Conservation (phyloP, 2,797 vertebrate species). For the Acanthiza pusilla region DNA sequence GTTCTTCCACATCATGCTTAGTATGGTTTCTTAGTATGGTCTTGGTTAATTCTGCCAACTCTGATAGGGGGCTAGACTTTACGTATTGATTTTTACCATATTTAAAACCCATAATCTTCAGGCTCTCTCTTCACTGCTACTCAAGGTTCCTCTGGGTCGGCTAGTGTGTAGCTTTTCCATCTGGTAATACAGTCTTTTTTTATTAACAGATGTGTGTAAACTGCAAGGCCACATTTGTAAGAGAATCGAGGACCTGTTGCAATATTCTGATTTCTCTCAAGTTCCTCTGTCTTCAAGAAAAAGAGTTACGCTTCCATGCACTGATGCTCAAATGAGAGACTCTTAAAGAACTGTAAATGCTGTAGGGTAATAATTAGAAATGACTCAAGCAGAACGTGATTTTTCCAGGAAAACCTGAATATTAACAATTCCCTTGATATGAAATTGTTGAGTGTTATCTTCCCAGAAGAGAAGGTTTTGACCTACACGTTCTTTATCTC, state of each 20-base stretch:
- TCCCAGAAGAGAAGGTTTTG: slow-evolving; percentile 25
- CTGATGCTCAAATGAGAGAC: neutral
- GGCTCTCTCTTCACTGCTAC: neutral
- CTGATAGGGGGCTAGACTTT: neutral
- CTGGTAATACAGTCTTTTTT: neutral
- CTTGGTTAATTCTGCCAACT: neutral
- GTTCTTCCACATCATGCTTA: neutral
- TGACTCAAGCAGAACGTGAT: neutral
- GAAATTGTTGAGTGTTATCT: neutral
- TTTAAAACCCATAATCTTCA: neutral
- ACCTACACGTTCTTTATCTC: slow-evolving; percentile 20
- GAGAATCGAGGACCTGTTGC: neutral
- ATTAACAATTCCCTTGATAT: neutral
- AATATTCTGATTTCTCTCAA: neutral
- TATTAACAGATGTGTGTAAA: neutral
- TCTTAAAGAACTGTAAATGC: slow-evolving; percentile 3
- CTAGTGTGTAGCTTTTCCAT: neutral
- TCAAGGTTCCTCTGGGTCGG: neutral
- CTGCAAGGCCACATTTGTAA: neutral
- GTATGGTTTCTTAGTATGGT: neutral
- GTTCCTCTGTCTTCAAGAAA: neutral
- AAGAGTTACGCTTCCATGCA: neutral
- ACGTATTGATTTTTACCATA: rapidly evolving
- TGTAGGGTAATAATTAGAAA: slow-evolving; percentile 27
- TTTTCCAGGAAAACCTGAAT: slow-evolving; percentile 4